Base-by-base conservation (phyloP, 2,888 invertebrate species). In the Ceriagrion tenellum region DNA sequence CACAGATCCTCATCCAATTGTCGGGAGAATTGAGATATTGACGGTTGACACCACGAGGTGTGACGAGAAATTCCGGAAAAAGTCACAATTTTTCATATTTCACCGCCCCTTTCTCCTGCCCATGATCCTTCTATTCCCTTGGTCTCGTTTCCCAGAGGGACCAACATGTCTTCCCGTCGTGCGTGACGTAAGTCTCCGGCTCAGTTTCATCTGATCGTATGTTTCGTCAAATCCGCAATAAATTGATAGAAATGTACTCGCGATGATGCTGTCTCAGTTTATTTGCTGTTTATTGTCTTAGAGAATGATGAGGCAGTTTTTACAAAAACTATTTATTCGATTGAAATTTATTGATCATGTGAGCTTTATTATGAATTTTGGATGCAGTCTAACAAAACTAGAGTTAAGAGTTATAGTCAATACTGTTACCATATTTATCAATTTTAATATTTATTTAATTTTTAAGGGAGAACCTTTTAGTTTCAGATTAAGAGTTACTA, bases 1-100 rank as follows among this genome's bases (percentile, higher is more conserved):
- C 26, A n/a, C 23, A 6, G 8, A 26, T 26, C 47, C 35, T 81
- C 47, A 88, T 88, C 47, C 88, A 47, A 88, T 88, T 88, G 88
- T 88, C 88, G 88, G 26, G 88, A 88, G 40, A 88, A 88, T 88
- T 88, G 88, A 47, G 88, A 88, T 40, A 88, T 88, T 88, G 88
- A 40, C 88, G 47, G 88, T 88, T 88, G 88, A 88, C 88, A 88
- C 88, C 88, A 47, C 47, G 88, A 20, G 88, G 40, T 88, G 88
- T 88, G 40, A 88, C 88, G 88, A 88, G 35, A 0, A 88, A 47
- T 47, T 88, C 35, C 30, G 59, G 13, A 59, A 59, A 47, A 59
- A 35, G n/a, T 81, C 47, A 4, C 26, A 81, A 26, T 88, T 88
- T 88, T 40, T 40, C 13, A 40, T 88, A 47, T 40, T 47, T 88